Percentiles rank a stretch among this genome's conserved stretches.
Conservation (phyloP, 2,888 invertebrate genomes). For the Amblyteles armatorius region DNA sequence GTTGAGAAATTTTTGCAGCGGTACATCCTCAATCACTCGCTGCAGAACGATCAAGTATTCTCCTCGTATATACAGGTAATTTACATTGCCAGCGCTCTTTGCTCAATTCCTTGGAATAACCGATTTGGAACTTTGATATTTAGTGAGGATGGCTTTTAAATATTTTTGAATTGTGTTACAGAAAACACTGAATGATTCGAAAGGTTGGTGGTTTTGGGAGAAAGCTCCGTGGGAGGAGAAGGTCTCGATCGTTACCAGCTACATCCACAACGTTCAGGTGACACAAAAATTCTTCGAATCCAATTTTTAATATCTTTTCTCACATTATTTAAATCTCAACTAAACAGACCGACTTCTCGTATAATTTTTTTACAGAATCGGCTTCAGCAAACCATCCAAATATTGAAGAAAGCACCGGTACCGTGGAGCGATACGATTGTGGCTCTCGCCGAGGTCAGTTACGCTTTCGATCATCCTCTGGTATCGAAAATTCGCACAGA, state of each 20-base stretch:
- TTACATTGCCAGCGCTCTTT: background rate
- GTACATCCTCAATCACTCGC: conserved; percentile 83
- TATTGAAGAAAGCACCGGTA: conserved; percentile 81
- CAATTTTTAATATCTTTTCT: background rate
- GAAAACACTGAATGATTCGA: conserved; percentile 77
- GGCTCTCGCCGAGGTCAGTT: conserved; percentile 77
- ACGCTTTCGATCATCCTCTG: conserved; percentile 80
- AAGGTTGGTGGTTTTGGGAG: conserved; percentile 81
- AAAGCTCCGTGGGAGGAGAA: conserved; percentile 82
- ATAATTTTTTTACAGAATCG: conserved; percentile 74
- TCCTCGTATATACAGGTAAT: conserved; percentile 83
- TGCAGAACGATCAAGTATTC: conserved; percentile 84
- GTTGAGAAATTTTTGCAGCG: conserved; percentile 82
- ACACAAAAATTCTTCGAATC: conserved; percentile 22
- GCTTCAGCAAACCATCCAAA: conserved; percentile 78
- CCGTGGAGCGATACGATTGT: conserved; percentile 83
- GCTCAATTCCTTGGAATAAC: background rate
- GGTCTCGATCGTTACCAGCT: conserved; percentile 76
- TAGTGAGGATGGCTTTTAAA: background rate
- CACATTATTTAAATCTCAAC: background rate
- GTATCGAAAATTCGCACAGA: conserved; percentile 81
- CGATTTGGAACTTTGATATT: background rate
- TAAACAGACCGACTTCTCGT: background rate
- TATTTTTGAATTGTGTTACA: conserved; percentile 55
- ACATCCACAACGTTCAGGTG: conserved; percentile 79